Conservation (phyloP, 1,140 invertebrate genomes). For the Charaxes varanes region DNA sequence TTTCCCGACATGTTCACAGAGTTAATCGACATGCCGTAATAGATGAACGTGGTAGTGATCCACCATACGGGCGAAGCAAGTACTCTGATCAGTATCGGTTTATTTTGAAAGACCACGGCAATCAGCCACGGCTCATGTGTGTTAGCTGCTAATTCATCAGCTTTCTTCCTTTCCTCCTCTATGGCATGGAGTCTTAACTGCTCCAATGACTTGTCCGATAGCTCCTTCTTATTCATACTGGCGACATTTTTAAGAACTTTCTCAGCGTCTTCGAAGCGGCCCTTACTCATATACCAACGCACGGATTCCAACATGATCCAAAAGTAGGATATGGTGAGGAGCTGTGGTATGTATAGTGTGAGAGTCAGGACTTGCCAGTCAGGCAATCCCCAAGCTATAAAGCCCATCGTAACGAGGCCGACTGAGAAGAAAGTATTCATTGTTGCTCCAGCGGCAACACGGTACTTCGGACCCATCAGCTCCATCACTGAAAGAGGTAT, state of each 20-base stretch:
- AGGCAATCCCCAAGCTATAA: slow-evolving; percentile 79
- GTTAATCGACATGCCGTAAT: slow-evolving; percentile 81
- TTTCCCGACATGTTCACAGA: slow-evolving; percentile 78
- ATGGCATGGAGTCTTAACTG: slow-evolving; percentile 35
- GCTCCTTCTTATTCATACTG: slow-evolving; percentile 74
- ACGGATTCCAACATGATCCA: slow-evolving; percentile 79
- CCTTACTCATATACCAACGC: slow-evolving; percentile 86
- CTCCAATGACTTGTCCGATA: slow-evolving; percentile 74
- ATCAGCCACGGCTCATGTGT: slow-evolving; percentile 53
- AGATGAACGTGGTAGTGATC: slow-evolving; percentile 80
- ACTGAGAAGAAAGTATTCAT: slow-evolving; percentile 82
- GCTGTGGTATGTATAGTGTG: slow-evolving; percentile 78
- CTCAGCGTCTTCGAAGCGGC: slow-evolving; percentile 79
- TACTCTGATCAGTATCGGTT: slow-evolving; percentile 75
- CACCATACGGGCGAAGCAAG: slow-evolving; percentile 81
- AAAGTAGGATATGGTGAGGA: slow-evolving; percentile 78
- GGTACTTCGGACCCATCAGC: slow-evolving; percentile 80
- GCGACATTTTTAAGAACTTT: slow-evolving; percentile 77
- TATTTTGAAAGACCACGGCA: slow-evolving; percentile 74
- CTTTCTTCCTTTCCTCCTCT: slow-evolving; percentile 36
- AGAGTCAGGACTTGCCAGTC: slow-evolving; percentile 83
- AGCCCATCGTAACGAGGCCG: slow-evolving; percentile 79
- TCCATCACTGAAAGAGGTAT: slow-evolving; percentile 81
- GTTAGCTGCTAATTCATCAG: slow-evolving; percentile 18
- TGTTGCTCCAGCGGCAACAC: slow-evolving; percentile 81